Evolutionary conservation across 2,888 invertebrate species (phyloP).

Genomic region (Salticus scenicus): DNA sequence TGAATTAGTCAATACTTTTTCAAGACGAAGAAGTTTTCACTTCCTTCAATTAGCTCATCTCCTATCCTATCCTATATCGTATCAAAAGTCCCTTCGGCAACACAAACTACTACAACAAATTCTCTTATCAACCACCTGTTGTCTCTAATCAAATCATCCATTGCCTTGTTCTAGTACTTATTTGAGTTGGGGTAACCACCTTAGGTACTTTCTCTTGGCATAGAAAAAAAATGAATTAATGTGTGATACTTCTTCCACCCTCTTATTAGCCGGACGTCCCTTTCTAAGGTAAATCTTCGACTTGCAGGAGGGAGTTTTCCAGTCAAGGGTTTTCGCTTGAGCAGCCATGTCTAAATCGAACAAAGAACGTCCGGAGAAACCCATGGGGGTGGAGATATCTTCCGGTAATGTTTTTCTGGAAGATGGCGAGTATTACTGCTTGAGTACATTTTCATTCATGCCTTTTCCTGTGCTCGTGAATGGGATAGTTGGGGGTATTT

Average conservation of each 20-base stretch:
- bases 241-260: neutral
- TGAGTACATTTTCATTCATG: slow-evolving; percentile 1
- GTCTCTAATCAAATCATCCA: slow-evolving; percentile 7
- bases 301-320: neutral
- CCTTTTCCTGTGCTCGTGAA: neutral
- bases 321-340: neutral
- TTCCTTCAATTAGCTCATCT: no score
- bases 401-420: neutral
- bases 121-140: slow-evolving; percentile 7
- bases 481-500: neutral
- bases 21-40: no score
- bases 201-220: neutral
- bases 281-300: neutral
- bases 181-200: neutral
- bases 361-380: slow-evolving; percentile 6
- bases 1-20: no score
- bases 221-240: neutral
- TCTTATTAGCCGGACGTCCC: slow-evolving; percentile 1
- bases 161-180: neutral
- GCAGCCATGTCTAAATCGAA: neutral
- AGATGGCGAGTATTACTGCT: neutral
- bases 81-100: no score
- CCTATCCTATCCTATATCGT: no score
- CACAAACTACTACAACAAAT: neutral
- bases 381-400: neutral